Evolutionary conservation across 2,113 vertebrate species (phyloP), one percentile per base, ranked within the genome.

Genomic region (Lophius piscatorius): DNA sequence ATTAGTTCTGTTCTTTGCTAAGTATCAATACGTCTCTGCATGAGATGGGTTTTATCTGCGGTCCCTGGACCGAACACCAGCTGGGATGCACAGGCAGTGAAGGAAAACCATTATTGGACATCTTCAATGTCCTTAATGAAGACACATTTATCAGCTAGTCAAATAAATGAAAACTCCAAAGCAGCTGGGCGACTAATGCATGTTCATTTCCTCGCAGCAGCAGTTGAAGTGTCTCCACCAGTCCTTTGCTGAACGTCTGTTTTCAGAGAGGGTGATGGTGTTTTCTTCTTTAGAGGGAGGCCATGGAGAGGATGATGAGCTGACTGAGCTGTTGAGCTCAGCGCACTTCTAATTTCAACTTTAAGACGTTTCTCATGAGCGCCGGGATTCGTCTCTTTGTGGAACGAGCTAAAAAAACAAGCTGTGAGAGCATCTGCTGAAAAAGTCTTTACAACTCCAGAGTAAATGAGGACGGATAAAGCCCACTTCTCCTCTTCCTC

Each of bases 391-490:
- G 6, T 36, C 22, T 33, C 5, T 24, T 12, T 35, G 49, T 4
- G 50, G 35, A 50, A 21, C 9, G 31, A 38, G 29, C 35, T 56
- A 28, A 56, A 52, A 63, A 50, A 31, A 45, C 0, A 26, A 44
- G 44, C 21, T 1, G 14, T 44, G 39, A 62, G 24, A 70, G 54
- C 6, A 16, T 41, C 6, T 17, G 10, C 35, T 54, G 16, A 64
- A 45, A 36, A 38, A 12, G n/a, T 34, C n/a, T 64, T 76, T 68
- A 42, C 58, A 62, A 31, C 11, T 20, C 22, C 12, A 1, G 26
- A 46, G 46, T 42, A 9, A 64, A 76, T n/a, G 49, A 62, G 72
- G 58, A 39, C 68, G 50, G 59, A 81, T 41, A 41, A 45, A 26
- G n/a, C n/a, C n/a, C n/a, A n/a, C n/a, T n/a, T n/a, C n/a, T n/a